Base-by-base conservation (phyloP, 2,797 vertebrate species). In the Danionella dracula region DNA sequence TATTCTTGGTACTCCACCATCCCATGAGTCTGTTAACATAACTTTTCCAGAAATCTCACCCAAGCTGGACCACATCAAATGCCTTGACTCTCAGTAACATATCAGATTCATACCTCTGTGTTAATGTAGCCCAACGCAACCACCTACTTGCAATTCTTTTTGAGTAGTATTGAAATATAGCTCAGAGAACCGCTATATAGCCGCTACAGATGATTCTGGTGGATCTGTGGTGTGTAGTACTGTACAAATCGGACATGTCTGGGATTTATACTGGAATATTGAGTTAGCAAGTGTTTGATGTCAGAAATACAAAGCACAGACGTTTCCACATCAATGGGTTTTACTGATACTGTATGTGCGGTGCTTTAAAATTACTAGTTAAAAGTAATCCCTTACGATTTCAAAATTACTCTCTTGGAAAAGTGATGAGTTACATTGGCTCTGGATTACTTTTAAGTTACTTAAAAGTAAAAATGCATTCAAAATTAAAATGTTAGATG, bases 81-180 rank as follows among this genome's bases (percentile, higher is more conserved):
- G 40, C 56, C 44, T 12, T 45, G 67, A 66, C 78, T 77, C 74
- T 54, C 67, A 72, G 34, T 69, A 69, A 76, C 59, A 59, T 56
- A 66, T 71, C 72, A 72, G 60, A 75, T 59, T 70, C 68, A 15
- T 61, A 40, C 53, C 67, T 66, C 65, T 46, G 51, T 76, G 73
- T 75, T 77, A 80, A 78, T 21, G 16, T 17, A 10, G 15, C 64
- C 44, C n/a, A 1, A 76, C 74, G 57, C 77, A 70, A 72, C 76
- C 77, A 79, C 76, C 79, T 75, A 76, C 55, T 76, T 76, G 32
- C 53, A 37, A 23, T 34, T 76, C 61, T 68, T 71, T 53, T 50
- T 67, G 79, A 71, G 72, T 71, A 49, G 51, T 23, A 58, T 68
- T 56, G 50, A 73, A 81, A 81, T 68, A 70, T 55, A 73, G 73